phyloP scores from a whole-genome alignment of 2,888 invertebrate species.

The Antitype chi region DNA sequence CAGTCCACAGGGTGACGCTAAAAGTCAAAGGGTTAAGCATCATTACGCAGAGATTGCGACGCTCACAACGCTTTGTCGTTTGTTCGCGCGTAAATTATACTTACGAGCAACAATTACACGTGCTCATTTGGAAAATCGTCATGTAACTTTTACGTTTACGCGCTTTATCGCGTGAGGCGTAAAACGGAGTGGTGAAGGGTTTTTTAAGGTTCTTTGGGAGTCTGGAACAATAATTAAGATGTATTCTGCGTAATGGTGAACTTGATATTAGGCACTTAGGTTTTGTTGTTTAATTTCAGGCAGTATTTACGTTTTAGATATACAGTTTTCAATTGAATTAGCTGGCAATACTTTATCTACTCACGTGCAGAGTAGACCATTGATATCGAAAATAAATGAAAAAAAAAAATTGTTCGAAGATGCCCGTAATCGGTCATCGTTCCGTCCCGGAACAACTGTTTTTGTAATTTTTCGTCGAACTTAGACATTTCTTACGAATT shows the following conservation, averaged over 20 bases:
- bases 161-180: slow-evolving; percentile 62
- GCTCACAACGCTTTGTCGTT: slow-evolving; percentile 74
- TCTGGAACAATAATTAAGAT: slow-evolving; percentile 37
- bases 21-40: slow-evolving; percentile 68
- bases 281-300: neutral
- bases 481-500: no score
- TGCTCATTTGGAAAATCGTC: slow-evolving; percentile 76
- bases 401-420: no score
- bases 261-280: neutral
- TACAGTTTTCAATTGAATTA: no score
- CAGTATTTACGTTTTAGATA: neutral
- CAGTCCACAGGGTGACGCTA: slow-evolving; percentile 30
- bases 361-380: no score
- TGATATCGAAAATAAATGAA: no score
- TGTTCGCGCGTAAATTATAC: slow-evolving; percentile 77
- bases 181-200: slow-evolving; percentile 39
- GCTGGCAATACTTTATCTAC: no score
- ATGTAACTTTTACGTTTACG: slow-evolving; percentile 69
- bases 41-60: slow-evolving; percentile 72
- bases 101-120: slow-evolving; percentile 72
- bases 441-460: no score
- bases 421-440: no score
- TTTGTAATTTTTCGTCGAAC: no score
- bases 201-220: slow-evolving; percentile 19
- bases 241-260: slow-evolving; percentile 4